A percentile compares a stretch with the other conserved stretches of the same genome.
Conservation (phyloP, 2,888 invertebrate genomes). For the Dynastes hyllus region DNA sequence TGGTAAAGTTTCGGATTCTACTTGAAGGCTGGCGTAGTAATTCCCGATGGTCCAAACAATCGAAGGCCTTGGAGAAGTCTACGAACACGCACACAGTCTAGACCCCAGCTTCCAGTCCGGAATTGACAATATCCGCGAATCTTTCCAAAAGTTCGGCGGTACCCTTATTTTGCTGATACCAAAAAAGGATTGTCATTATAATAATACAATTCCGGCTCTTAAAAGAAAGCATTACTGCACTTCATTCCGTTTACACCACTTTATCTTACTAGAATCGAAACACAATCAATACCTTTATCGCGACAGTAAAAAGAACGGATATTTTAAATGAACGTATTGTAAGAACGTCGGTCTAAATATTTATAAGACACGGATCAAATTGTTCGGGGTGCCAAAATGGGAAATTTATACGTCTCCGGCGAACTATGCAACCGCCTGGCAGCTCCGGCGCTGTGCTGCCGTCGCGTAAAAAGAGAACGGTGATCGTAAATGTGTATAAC, state of each 20-base stretch:
- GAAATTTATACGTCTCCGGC: conserved; percentile 24
- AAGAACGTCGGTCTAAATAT: conserved; percentile 16
- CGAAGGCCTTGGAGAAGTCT: too few species aligned
- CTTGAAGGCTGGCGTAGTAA: too few species aligned
- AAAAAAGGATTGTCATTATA: too few species aligned
- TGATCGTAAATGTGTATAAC: neutral
- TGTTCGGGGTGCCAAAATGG: conserved; percentile 15
- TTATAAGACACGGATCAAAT: conserved; percentile 30
- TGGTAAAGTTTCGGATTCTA: too few species aligned
- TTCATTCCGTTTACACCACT: neutral
- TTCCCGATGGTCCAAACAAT: too few species aligned
- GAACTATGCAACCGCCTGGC: neutral
- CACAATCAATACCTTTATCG: neutral
- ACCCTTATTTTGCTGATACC: too few species aligned
- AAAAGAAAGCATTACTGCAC: too few species aligned
- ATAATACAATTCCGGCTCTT: too few species aligned
- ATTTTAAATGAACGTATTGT: conserved; percentile 15
- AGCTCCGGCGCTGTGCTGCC: neutral
- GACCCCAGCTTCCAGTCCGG: too few species aligned
- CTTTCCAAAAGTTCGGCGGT: too few species aligned
- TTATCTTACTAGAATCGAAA: neutral
- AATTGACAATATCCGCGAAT: too few species aligned
- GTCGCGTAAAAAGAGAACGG: neutral
- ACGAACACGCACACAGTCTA: too few species aligned
- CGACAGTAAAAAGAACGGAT: neutral